Percentiles rank a stretch among this genome's conserved stretches.
Conservation (phyloP, 2,113 vertebrate genomes). For the Sinocyclocheilus anshuiensis region DNA sequence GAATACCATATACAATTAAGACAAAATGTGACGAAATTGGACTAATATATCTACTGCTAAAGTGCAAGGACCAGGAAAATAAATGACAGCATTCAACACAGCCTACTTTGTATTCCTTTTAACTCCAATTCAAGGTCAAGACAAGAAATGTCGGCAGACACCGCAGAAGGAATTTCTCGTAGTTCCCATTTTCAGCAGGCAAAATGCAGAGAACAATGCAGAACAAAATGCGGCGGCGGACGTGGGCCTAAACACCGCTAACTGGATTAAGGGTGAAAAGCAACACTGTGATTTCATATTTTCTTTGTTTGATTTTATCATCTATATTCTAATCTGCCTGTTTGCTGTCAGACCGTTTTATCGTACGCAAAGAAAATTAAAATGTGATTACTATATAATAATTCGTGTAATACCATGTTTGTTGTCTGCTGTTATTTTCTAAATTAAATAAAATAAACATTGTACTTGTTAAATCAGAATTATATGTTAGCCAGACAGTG, state of each 20-base stretch:
- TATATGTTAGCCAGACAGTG: background rate
- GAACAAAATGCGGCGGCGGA: background rate
- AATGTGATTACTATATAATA: background rate
- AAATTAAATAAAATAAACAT: background rate
- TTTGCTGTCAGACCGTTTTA: background rate
- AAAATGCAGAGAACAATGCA: background rate
- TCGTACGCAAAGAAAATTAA: background rate
- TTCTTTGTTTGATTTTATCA: background rate
- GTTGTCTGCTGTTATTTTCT: background rate
- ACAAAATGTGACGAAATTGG: background rate
- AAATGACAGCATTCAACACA: background rate
- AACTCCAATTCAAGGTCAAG: slow-evolving; percentile 48
- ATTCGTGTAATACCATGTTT: background rate
- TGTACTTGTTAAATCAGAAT: background rate
- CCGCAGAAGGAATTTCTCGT: background rate
- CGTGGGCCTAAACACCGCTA: background rate
- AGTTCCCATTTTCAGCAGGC: background rate
- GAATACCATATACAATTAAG: slow-evolving; percentile 31
- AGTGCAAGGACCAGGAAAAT: background rate
- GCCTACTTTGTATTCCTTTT: background rate
- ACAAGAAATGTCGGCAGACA: slow-evolving; percentile 19
- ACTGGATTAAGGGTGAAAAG: background rate
- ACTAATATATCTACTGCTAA: background rate
- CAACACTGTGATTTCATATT: background rate
- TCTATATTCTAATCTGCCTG: background rate